Base-by-base conservation (phyloP, 2,797 vertebrate genomes). In the Rhinophrynus dorsalis region DNA sequence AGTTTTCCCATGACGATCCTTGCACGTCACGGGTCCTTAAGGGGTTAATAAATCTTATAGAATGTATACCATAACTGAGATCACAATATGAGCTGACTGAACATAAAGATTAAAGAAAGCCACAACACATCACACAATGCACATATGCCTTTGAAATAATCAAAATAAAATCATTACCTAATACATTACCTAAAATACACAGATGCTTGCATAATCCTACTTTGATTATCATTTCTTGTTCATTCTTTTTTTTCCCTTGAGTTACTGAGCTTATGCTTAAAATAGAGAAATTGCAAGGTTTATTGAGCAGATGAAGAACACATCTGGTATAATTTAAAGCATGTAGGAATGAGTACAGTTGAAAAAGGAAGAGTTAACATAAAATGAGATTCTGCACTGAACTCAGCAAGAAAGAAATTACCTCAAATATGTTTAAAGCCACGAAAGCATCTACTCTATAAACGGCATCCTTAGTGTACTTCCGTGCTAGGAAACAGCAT, bases 51-150 rank as follows among this genome's bases (percentile, higher is more conserved):
- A n/a, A n/a, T n/a, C n/a, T n/a, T n/a, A n/a, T n/a, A n/a, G n/a
- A n/a, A n/a, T n/a, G n/a, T n/a, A n/a, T n/a, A n/a, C n/a, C n/a
- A n/a, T n/a, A n/a, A n/a, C n/a, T n/a, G n/a, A n/a, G n/a, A n/a
- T n/a, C 66, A 58, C 42, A 37, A 50, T 6, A 68, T 54, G 17
- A 38, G 30, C 5, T 42, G 55, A 67, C 15, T 60, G 27, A 44
- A 45, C 54, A 60, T 60, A 40, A 73, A 66, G 54, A 66, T 73
- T 35, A 72, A 66, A 72, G 61, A 7, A 73, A 73, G 60, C 70
- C 70, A 73, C 62, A 67, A 33, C 20, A 47, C 62, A 60, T 66
- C 55, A 59, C 35, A 66, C 3, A 37, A 59, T 33, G 27, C 33
- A 47, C 23, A 55, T 24, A 68, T 55, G 57, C 44, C 55, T 50